Percentiles rank a stretch among this genome's conserved stretches.
Conservation (phyloP, 2,888 invertebrate species). For the Pachymerium ferrugineum region DNA sequence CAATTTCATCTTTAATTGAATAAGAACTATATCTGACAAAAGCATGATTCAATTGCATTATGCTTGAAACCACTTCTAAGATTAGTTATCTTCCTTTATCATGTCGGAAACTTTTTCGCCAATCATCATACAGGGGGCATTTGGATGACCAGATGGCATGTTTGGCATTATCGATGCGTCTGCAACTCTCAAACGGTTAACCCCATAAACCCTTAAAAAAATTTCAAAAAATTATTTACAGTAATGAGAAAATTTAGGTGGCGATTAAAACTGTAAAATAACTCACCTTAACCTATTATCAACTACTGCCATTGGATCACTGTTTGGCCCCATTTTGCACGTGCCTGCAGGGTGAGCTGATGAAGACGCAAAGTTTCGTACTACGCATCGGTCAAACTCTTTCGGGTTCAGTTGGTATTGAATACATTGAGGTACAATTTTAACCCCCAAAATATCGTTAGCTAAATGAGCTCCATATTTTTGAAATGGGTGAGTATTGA, state of each 20-base stretch:
- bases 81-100: conserved; percentile 31
- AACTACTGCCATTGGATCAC: conserved; percentile 29
- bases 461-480: background rate
- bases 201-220: conserved; percentile 39
- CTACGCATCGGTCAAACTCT: conserved; percentile 35
- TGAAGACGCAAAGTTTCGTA: conserved; percentile 11
- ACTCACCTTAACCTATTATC: conserved; percentile 9
- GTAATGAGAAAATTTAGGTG: background rate
- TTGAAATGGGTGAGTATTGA: too few relatives aligned
- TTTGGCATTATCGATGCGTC: conserved; percentile 54
- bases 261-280: background rate
- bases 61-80: too few relatives aligned
- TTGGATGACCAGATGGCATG: conserved; percentile 47
- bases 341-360: conserved; percentile 32
- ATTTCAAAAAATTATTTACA: background rate
- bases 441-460: background rate
- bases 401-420: conserved; percentile 8
- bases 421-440: background rate
- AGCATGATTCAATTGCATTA: too few relatives aligned
- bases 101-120: conserved; percentile 38
- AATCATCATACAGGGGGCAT: conserved; percentile 37
- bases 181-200: conserved; percentile 48
- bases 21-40: too few relatives aligned
- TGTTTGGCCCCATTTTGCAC: conserved; percentile 33
- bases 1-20: too few relatives aligned